phyloP scores from a whole-genome alignment of 2,888 invertebrate species.

The Pseudococcus jackbeardsleyi region DNA sequence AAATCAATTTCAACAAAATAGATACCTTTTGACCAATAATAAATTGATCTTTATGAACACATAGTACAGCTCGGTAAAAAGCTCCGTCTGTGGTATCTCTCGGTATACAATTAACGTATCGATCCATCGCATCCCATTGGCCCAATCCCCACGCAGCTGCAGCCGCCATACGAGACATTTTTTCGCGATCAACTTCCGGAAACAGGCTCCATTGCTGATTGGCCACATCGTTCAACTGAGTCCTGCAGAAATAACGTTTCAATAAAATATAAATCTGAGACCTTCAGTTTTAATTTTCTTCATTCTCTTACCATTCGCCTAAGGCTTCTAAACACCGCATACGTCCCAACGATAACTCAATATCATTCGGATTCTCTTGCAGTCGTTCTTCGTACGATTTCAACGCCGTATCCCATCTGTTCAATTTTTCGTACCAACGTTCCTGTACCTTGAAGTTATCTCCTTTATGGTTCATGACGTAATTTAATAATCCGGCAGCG shows the following conservation, averaged over 20 bases:
- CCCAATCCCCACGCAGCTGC: constrained; percentile 97
- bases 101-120: constrained; percentile 90
- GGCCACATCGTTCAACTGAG: constrained; percentile 84
- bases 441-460: constrained; percentile 79
- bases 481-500: constrained; percentile 77
- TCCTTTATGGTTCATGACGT: constrained; percentile 68
- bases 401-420: constrained; percentile 98
- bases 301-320: constrained; percentile 85
- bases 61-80: constrained; percentile 93
- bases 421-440: constrained; percentile 98
- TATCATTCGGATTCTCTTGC: constrained; percentile 76
- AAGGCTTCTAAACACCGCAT: constrained; percentile 95
- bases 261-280: background rate
- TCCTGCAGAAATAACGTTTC: constrained; percentile 68
- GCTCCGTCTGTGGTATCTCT: constrained; percentile 95
- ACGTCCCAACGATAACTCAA: constrained; percentile 89
- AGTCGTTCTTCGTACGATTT: constrained; percentile 86
- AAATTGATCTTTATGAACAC: constrained; percentile 85
- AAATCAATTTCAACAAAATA: background rate
- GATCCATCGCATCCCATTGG: constrained; percentile 94
- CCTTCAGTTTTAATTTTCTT: background rate
- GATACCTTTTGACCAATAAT: constrained; percentile 69
- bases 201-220: constrained; percentile 79
- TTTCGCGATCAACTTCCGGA: constrained; percentile 74
- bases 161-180: constrained; percentile 90